Base-by-base conservation (phyloP, 2,888 invertebrate species). In the Cheilosia impressa region DNA sequence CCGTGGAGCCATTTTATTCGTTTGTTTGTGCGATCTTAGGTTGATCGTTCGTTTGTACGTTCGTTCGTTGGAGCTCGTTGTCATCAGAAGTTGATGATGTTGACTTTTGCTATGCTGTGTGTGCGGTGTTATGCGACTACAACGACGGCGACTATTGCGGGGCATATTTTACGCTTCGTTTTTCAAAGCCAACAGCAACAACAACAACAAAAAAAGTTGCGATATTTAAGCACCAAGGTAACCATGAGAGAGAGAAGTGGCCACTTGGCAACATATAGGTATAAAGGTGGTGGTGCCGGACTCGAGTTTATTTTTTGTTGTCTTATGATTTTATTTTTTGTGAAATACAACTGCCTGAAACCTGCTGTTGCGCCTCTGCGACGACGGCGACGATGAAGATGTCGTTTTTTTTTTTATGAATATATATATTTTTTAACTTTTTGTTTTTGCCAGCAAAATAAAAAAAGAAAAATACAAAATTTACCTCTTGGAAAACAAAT, bases 51-150 rank as follows among this genome's bases (percentile, higher is more conserved):
- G 69, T 50, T 76, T 6, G 27, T 27, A 27, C 27, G 27, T 7
- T 27, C 84, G 55, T 76, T 65, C 65, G 69, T 55, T 76, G 76
- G 69, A 45, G 65, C 80, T 72, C 76, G 85, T 72, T 85, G 81
- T 85, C 85, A 81, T 85, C 76, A 60, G 52, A 43, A 85, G 76
- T 85, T 85, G 81, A 85, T 85, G 81, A 81, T 81, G 81, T 85
- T 85, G 81, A 85, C 85, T 85, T 81, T 85, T 76, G 71, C 85
- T 85, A 68, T 57, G 60, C 69, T 73, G 60, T 78, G 69, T 79
- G 75, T 76, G 71, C 69, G 62, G 66, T 80, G 47, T 85, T 80
- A 75, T 71, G 85, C 66, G 71, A 80, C 63, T 68, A 68, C 63
- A 45, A 68, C 43, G 15, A 78, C 34, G 24, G 41, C 27, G 69